Conservation (phyloP, 1,140 invertebrate genomes). For the Centruroides vittatus region DNA sequence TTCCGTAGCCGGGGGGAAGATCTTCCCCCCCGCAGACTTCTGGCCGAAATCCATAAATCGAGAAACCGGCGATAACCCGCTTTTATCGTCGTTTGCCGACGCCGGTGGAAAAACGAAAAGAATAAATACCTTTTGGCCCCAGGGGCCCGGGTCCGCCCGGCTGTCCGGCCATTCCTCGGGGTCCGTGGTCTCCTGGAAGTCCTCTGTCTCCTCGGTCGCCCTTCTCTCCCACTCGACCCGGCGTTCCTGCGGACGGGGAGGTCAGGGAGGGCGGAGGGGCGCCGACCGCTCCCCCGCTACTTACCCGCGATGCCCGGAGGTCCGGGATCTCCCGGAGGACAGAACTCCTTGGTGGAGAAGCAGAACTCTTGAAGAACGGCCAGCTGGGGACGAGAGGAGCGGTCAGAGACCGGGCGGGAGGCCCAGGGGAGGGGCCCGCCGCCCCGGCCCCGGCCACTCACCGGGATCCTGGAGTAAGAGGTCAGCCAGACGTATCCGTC, state of each 20-base stretch:
- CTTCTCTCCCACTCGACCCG: conserved; percentile 7
- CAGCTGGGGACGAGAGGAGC: conserved; percentile 31
- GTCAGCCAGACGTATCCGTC: conserved; percentile 23
- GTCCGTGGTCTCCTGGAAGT: conserved; percentile 42
- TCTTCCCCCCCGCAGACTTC: too few relatives aligned
- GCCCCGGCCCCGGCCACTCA: conserved; percentile 10
- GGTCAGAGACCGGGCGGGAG: too few relatives aligned
- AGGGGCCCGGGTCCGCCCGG: conserved; percentile 44
- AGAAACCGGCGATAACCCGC: too few relatives aligned
- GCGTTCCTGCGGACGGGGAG: conserved; percentile 4
- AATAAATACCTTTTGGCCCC: conserved; percentile 38
- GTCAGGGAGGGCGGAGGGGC: not conserved
- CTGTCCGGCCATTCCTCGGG: conserved; percentile 33
- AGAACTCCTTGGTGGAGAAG: conserved; percentile 57
- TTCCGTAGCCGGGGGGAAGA: too few relatives aligned
- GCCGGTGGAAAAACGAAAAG: not conserved
- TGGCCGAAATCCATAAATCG: too few relatives aligned
- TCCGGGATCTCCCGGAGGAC: conserved; percentile 29
- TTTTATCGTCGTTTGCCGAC: too few relatives aligned
- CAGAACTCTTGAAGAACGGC: conserved; percentile 59
- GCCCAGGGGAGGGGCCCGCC: too few relatives aligned
- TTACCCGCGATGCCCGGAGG: conserved; percentile 17
- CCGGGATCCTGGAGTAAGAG: conserved; percentile 24
- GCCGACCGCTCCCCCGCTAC: not conserved
- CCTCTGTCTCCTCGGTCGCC: conserved; percentile 22